A percentile compares a stretch with the other conserved stretches of the same genome.
phyloP scores from a whole-genome alignment of 2,113 vertebrate genomes.

The Ifrita kowaldi region DNA sequence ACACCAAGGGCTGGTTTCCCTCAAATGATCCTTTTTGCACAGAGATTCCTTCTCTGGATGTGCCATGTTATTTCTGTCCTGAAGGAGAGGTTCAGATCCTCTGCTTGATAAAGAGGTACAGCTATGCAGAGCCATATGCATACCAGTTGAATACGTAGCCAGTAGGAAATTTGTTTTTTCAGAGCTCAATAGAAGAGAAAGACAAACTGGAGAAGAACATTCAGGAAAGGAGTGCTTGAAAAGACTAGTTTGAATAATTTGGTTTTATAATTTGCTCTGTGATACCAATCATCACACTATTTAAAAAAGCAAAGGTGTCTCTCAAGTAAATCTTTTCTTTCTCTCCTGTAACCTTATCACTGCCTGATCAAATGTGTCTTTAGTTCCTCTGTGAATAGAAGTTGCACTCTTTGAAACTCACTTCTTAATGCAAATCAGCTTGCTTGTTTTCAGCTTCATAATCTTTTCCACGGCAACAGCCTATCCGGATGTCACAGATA shows the following conservation, averaged over 20 bases:
- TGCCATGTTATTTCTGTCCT: background rate
- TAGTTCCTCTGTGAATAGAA: conserved; percentile 8
- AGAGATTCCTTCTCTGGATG: background rate
- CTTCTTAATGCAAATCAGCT: conserved; percentile 15
- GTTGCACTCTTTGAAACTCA: background rate
- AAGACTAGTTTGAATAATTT: background rate
- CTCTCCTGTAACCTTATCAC: background rate
- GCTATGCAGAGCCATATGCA: background rate
- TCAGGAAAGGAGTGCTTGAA: background rate
- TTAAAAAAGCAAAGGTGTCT: background rate
- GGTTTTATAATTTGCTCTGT: background rate
- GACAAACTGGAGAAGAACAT: background rate
- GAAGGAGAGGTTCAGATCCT: background rate
- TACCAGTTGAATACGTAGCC: background rate
- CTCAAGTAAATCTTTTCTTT: background rate
- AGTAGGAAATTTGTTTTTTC: background rate
- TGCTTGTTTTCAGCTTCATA: background rate
- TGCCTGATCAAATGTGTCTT: conserved; percentile 5
- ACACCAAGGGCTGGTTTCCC: background rate
- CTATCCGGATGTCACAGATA: background rate
- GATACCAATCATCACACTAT: background rate
- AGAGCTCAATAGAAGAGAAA: background rate
- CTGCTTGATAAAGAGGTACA: background rate
- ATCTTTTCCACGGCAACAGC: background rate
- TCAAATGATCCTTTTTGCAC: background rate